These are phyloP conservation scores for Cephalopterus ornatus DNA, from an alignment of 2,113 vertebrate genomes.

Conservation along the genomic window DNA sequence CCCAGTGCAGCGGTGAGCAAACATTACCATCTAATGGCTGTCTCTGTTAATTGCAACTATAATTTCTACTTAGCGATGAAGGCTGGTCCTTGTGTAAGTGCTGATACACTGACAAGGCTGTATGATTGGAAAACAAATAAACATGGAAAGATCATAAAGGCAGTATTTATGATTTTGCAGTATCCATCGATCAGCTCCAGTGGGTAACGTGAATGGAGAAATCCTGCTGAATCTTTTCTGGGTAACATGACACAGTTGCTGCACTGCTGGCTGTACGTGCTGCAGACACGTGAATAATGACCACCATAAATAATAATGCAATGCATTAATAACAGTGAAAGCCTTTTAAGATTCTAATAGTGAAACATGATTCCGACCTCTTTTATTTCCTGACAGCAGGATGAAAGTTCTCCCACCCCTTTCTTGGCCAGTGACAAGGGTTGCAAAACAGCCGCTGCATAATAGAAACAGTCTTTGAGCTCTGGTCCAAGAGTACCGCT, in stretches of 20 bases:
- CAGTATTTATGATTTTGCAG: neutral
- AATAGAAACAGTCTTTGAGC: neutral
- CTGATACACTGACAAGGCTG: neutral
- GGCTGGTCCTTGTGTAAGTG: neutral
- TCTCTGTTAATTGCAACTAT: conserved; percentile 28
- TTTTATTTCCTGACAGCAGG: neutral
- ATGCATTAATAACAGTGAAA: neutral
- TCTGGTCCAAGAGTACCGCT: neutral
- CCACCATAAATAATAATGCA: neutral
- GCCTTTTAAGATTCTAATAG: neutral
- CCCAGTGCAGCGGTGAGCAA: neutral
- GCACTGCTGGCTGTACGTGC: neutral
- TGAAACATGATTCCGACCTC: neutral
- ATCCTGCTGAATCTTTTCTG: neutral
- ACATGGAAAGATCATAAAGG: neutral
- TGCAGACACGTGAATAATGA: neutral
- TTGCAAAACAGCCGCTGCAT: neutral
- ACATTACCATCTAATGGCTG: conserved; percentile 67
- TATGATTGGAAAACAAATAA: neutral
- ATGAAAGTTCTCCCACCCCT: neutral
- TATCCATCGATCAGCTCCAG: neutral
- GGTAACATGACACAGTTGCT: neutral
- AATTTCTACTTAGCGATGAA: neutral
- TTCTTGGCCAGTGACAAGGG: neutral
- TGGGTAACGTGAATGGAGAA: neutral